Percentiles rank a stretch among this genome's conserved stretches.
Conservation (phyloP, 2,888 invertebrate species). For the Sialis lutaria region DNA sequence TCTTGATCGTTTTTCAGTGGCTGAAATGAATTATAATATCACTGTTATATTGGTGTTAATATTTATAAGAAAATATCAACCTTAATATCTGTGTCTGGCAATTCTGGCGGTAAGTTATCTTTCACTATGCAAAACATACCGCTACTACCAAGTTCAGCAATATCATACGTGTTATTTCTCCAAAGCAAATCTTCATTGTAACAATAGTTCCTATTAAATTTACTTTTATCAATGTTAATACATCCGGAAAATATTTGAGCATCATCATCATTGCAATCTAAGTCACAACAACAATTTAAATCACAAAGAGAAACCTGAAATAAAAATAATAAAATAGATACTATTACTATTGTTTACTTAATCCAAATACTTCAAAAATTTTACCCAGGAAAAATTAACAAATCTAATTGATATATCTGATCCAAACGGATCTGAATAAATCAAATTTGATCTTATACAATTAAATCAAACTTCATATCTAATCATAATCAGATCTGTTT, state of each 20-base stretch:
- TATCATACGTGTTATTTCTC: constrained; percentile 31
- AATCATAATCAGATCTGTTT: too few species aligned
- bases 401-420: too few species aligned
- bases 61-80: constrained; percentile 13
- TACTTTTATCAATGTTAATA: constrained; percentile 20
- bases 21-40: constrained; percentile 11
- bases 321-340: constrained; percentile 1
- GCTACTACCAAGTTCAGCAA: constrained; percentile 22
- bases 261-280: constrained; percentile 46
- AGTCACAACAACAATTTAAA: constrained; percentile 72
- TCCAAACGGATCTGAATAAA: too few species aligned
- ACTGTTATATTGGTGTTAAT: not conserved
- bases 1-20: constrained; percentile 12
- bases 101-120: constrained; percentile 33
- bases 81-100: constrained; percentile 17
- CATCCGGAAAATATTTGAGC: constrained; percentile 42
- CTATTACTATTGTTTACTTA: too few species aligned
- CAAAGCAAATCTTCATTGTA: constrained; percentile 32
- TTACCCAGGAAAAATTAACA: constrained; percentile 1
- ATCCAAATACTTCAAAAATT: not conserved
- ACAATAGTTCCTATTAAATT: constrained; percentile 29
- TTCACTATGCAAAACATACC: constrained; percentile 40
- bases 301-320: constrained; percentile 48
- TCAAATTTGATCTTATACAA: too few species aligned
- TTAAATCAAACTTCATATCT: too few species aligned